phyloP scores from a whole-genome alignment of 2,888 invertebrate species.

The Exephanes ischioxanthus region DNA sequence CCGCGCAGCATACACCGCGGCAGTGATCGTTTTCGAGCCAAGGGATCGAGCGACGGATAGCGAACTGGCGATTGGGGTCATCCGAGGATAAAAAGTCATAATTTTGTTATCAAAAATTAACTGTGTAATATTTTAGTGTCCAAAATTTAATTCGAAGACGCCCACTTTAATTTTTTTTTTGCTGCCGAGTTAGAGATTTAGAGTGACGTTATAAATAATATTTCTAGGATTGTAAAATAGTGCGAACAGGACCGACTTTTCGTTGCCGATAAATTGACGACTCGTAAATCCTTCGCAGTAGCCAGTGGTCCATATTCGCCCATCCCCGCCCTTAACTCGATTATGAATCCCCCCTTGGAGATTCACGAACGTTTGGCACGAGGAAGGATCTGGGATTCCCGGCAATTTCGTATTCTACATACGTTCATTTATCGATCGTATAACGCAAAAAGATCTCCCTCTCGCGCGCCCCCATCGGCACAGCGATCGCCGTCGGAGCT shows the following conservation, averaged over 20 bases:
- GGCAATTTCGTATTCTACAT: slow-evolving; percentile 32
- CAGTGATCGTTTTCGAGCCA: background rate
- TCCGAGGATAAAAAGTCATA: background rate
- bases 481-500: slow-evolving; percentile 52
- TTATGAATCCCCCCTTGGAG: background rate
- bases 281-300: background rate
- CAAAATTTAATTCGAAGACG: background rate
- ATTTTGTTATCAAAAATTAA: background rate
- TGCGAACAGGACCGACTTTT: background rate
- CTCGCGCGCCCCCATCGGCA: slow-evolving; percentile 9
- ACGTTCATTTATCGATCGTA: slow-evolving; percentile 68
- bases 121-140: background rate
- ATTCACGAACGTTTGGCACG: background rate
- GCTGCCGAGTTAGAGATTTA: too few relatives aligned
- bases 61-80: background rate
- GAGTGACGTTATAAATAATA: too few relatives aligned
- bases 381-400: background rate
- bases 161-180: too few relatives aligned
- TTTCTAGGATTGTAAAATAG: too few relatives aligned
- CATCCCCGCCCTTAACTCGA: background rate
- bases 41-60: background rate
- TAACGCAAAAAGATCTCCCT: slow-evolving; percentile 26
- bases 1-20: background rate
- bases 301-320: background rate
- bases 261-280: too few relatives aligned